A percentile compares a stretch with the other conserved stretches of the same genome.
Conservation (phyloP, 2,888 invertebrate species). For the Oligia latruncula region DNA sequence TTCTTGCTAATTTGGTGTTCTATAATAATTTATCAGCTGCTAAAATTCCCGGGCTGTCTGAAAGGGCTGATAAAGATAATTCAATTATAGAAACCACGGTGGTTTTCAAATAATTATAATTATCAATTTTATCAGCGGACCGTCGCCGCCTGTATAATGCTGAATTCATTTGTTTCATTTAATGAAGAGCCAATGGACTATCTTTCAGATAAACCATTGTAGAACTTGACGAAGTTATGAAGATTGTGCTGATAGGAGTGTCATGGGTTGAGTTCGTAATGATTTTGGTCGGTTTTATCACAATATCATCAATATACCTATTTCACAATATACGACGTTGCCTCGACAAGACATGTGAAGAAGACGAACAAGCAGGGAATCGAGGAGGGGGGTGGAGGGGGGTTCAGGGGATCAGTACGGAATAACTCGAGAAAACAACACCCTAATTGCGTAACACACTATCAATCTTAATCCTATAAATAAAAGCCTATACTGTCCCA, state of each 20-base stretch:
- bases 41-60: slow-evolving; percentile 13
- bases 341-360: background rate
- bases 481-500: no score
- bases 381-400: no score
- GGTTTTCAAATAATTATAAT: background rate
- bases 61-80: slow-evolving; percentile 3
- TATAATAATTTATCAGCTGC: slow-evolving; percentile 14
- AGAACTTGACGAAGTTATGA: background rate
- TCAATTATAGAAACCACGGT: background rate
- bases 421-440: background rate
- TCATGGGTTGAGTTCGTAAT: background rate
- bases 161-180: background rate
- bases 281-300: background rate
- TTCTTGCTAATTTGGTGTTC: slow-evolving; percentile 50
- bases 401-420: no score
- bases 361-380: no score
- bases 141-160: no score
- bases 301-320: background rate
- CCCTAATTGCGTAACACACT: background rate
- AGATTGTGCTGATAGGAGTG: background rate
- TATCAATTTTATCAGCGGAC: background rate
- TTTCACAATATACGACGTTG: background rate
- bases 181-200: background rate
- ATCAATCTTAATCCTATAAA: no score
- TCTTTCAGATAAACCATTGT: background rate